Evolutionary conservation across 2,888 invertebrate genomes (phyloP).

Genomic region (Volucella inanis): DNA sequence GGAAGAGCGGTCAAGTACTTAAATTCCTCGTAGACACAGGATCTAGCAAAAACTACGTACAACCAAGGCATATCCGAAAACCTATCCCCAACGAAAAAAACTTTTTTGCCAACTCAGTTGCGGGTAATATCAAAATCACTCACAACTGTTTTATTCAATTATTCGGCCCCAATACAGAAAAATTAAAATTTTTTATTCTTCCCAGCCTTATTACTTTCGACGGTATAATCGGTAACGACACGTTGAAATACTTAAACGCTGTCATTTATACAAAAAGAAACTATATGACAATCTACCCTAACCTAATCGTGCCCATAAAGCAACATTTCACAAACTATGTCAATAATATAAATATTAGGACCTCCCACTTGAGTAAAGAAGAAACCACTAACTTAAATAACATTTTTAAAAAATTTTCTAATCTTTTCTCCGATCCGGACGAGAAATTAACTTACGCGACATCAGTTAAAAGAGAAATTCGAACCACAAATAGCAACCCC

Average conservation of each 20-base stretch:
- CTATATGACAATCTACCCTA: slow-evolving; percentile 23
- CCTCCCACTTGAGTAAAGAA: slow-evolving; percentile 35
- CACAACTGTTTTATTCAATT: slow-evolving; percentile 32
- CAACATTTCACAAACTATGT: slow-evolving; percentile 35
- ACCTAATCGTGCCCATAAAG: slow-evolving; percentile 32
- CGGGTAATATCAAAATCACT: slow-evolving; percentile 49
- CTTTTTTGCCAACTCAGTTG: slow-evolving; percentile 57
- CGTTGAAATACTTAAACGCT: slow-evolving; percentile 17
- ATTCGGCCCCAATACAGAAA: slow-evolving; percentile 22
- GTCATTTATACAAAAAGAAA: slow-evolving; percentile 19
- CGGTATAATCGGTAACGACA: slow-evolving; percentile 28
- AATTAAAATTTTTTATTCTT: slow-evolving; percentile 29
- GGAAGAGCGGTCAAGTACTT: slow-evolving; percentile 14
- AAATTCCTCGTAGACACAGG: slow-evolving; percentile 43
- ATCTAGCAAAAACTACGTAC: slow-evolving; percentile 36
- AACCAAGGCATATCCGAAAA: slow-evolving; percentile 34
- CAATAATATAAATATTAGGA: slow-evolving; percentile 34
- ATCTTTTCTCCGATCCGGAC: slow-evolving; percentile 30
- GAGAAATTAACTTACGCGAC: slow-evolving; percentile 38
- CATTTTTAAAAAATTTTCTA: slow-evolving; percentile 3
- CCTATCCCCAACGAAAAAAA: slow-evolving; percentile 47
- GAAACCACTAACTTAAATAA: slow-evolving; percentile 15
- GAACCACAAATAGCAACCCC: slow-evolving; percentile 36
- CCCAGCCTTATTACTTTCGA: slow-evolving; percentile 38
- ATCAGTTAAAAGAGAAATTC: slow-evolving; percentile 37